These are phyloP conservation scores for Phaedon cochleariae DNA, from an alignment of 2,888 invertebrate species.

Conservation along the genomic window DNA sequence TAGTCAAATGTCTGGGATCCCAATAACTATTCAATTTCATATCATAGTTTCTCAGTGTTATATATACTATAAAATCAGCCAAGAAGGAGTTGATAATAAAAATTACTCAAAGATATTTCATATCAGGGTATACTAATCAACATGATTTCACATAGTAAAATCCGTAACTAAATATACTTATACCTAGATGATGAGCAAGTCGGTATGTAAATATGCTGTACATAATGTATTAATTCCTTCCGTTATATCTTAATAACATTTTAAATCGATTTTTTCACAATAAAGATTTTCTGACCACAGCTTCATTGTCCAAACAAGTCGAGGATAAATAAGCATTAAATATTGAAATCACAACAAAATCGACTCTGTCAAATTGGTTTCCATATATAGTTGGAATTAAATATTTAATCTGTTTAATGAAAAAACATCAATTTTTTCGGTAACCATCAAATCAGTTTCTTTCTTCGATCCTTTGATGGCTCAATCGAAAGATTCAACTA, in stretches of 20 bases:
- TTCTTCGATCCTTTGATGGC: not conserved
- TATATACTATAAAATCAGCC: no score
- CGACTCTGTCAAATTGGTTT: not conserved
- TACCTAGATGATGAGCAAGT: no score
- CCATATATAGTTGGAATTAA: not conserved
- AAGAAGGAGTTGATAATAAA: no score
- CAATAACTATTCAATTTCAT: no score
- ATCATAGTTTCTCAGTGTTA: no score
- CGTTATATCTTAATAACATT: not conserved
- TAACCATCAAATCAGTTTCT: not conserved
- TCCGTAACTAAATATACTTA: no score
- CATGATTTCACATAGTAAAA: no score
- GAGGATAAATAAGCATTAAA: not conserved
- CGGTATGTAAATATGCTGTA: no score
- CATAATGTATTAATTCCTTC: not conserved
- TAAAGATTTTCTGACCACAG: not conserved
- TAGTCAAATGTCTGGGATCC: no score
- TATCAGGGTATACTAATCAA: no score
- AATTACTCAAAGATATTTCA: no score
- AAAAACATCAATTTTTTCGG: not conserved
- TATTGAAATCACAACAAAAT: not conserved
- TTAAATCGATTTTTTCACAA: not conserved
- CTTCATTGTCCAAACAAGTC: not conserved
- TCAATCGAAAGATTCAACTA: not conserved
- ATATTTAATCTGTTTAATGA: not conserved